Evolutionary conservation across 2,113 vertebrate genomes (phyloP).

Genomic region (Phrynosoma blainvillii): DNA sequence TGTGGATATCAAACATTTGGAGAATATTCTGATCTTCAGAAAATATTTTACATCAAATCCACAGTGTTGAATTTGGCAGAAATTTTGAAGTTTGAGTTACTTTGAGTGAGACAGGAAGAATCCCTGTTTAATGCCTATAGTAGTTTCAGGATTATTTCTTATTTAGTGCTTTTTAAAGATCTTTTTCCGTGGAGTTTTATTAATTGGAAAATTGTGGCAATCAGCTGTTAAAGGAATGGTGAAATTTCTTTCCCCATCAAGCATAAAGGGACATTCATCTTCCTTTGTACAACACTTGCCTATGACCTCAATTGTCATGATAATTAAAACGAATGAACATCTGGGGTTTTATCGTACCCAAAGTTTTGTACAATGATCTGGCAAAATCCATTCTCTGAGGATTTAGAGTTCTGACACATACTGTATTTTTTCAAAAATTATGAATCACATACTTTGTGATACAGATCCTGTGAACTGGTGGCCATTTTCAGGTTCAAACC

Average conservation of each 20-base stretch:
- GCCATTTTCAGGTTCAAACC: slow-evolving; percentile 51
- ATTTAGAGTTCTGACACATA: background rate
- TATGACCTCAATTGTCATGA: background rate
- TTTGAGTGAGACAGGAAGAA: too few relatives aligned
- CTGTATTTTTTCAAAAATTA: background rate
- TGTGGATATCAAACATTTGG: background rate
- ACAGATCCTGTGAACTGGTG: slow-evolving; percentile 32
- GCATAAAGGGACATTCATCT: background rate
- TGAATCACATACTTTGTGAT: slow-evolving; percentile 27
- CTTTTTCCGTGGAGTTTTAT: background rate
- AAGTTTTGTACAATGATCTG: background rate
- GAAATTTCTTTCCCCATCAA: background rate
- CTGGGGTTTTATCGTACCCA: background rate
- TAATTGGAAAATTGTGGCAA: background rate
- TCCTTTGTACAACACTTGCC: background rate
- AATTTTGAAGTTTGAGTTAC: background rate
- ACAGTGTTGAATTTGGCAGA: background rate
- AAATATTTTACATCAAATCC: background rate
- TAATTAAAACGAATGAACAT: background rate
- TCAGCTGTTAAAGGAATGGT: too few relatives aligned
- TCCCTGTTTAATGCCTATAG: background rate
- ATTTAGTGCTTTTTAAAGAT: background rate
- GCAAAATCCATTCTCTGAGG: background rate
- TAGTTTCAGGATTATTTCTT: background rate
- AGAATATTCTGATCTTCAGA: background rate